Evolutionary conservation across 2,888 invertebrate genomes (phyloP), one percentile per base, ranked within the genome.

Genomic region (Noctua janthina): DNA sequence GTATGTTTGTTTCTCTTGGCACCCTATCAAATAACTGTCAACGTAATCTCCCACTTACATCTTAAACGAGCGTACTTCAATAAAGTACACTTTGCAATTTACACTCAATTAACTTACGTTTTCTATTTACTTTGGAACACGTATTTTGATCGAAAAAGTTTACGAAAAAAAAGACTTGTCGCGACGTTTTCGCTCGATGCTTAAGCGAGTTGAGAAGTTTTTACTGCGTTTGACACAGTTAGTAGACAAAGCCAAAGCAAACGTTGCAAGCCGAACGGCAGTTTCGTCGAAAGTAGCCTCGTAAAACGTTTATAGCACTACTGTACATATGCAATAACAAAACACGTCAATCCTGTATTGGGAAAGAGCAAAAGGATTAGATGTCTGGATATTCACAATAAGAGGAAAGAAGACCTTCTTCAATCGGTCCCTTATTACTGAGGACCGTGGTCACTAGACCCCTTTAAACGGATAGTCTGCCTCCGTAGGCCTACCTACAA

Each of bases 241-340:
- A 84, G 87, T 90, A 89, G 87, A 90, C 90, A 91, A 90, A 90
- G 87, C 90, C 88, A 76, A 87, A 90, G 87, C 87, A 85, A 89
- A 90, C 86, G 88, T 82, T 88, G 88, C 87, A 85, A 89, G 89
- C 84, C 86, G 87, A 91, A 89, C 86, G 88, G 88, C 90, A 85
- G 91, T 91, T 91, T 89, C 85, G 86, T 90, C 88, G 91, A 86
- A 90, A 90, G 88, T 89, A 86, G 83, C 78, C 82, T 92, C 93
- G 91, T 94, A 93, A 94, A 94, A 93, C 91, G 86, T 93, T 93
- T 93, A 93, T 92, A 87, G 90, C 88, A 90, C 89, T 90, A 88
- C 84, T 88, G 86, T 92, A 90, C 91, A 90, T 88, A 87, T 69
- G 89, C 90, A 87, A 89, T 92, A 91, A 92, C 91, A 90, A 88